These are phyloP conservation scores for Simalia tracyae DNA, from an alignment of 2,797 vertebrate species.

Conservation along the genomic window DNA sequence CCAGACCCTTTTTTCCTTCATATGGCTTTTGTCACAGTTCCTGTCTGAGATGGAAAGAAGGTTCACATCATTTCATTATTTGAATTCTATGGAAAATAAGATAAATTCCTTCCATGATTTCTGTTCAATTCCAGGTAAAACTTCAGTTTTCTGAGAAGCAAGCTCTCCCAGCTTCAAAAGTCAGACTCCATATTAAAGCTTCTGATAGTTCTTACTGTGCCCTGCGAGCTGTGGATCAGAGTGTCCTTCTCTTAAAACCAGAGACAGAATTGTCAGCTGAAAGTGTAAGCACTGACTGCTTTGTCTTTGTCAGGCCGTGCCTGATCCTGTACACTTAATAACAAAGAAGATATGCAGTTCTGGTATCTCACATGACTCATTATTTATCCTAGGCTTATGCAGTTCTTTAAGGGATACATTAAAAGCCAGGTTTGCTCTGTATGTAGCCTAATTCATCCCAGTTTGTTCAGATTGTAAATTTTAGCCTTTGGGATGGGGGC, in stretches of 20 bases:
- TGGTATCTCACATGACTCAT: background rate
- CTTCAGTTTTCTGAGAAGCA: slow-evolving; percentile 63
- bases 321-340: background rate
- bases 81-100: background rate
- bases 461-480: background rate
- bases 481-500: background rate
- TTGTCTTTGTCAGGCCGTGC: background rate
- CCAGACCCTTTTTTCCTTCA: background rate
- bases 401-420: background rate
- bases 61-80: background rate
- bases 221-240: slow-evolving; percentile 70
- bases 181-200: slow-evolving; percentile 61
- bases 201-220: slow-evolving; percentile 71
- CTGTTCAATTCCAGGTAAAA: slow-evolving; percentile 62
- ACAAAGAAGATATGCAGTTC: too few relatives aligned
- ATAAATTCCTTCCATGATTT: background rate
- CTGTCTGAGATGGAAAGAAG: background rate
- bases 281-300: slow-evolving; percentile 28
- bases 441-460: too few relatives aligned
- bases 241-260: slow-evolving; percentile 56
- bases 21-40: too few relatives aligned
- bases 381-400: background rate
- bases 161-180: slow-evolving; percentile 51
- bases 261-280: slow-evolving; percentile 62
- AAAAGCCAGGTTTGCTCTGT: background rate